phyloP scores from a whole-genome alignment of 2,113 vertebrate genomes.

The Leucopternis melanops region DNA sequence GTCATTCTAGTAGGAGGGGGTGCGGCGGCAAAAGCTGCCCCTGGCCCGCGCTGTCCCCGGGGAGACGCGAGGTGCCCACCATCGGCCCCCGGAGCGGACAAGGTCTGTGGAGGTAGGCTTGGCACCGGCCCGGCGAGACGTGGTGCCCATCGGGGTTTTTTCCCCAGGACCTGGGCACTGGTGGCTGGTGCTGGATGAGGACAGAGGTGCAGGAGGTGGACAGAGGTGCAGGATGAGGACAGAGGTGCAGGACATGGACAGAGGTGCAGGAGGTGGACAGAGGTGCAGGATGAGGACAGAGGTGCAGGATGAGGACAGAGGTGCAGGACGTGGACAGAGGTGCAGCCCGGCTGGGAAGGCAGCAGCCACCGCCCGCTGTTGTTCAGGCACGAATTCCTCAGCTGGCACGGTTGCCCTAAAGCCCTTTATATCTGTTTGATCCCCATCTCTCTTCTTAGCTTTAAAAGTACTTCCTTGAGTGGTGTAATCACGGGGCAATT shows the following conservation, averaged over 20 bases:
- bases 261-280: neutral
- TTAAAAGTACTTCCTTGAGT: slow-evolving; percentile 60
- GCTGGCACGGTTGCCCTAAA: slow-evolving; percentile 34
- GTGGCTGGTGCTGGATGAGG: neutral
- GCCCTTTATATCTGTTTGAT: slow-evolving; percentile 48
- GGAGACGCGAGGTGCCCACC: neutral
- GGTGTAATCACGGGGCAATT: slow-evolving; percentile 56
- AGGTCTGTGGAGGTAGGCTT: neutral
- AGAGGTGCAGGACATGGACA: neutral
- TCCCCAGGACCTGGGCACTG: rapidly evolving
- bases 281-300: neutral
- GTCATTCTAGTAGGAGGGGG: neutral
- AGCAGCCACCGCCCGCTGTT: neutral
- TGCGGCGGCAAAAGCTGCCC: neutral
- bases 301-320: neutral
- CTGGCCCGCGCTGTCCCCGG: neutral
- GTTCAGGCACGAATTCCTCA: slow-evolving; percentile 44
- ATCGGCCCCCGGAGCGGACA: rapidly evolving
- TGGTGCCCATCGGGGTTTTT: neutral
- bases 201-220: neutral
- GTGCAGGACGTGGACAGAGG: neutral
- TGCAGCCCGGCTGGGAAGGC: neutral
- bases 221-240: neutral
- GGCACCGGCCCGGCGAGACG: rapidly evolving
- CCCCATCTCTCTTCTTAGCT: slow-evolving; percentile 33